These are phyloP conservation scores for Odontothrips loti DNA, from an alignment of 2,888 invertebrate genomes.

Conservation along the genomic window DNA sequence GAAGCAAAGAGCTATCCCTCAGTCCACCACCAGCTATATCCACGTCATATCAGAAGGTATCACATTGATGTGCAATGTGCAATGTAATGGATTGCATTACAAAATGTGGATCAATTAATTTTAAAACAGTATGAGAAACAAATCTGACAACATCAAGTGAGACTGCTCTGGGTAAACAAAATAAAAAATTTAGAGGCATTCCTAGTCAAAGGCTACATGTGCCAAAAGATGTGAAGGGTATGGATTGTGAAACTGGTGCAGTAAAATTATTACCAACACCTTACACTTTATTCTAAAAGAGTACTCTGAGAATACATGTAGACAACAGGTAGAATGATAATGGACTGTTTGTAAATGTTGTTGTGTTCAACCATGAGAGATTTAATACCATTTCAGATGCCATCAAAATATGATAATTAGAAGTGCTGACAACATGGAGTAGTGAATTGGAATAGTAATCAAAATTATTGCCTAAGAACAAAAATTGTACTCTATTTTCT, in stretches of 20 bases:
- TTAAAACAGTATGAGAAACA: background rate
- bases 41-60: background rate
- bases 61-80: too few species aligned
- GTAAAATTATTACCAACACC: background rate
- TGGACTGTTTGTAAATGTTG: background rate
- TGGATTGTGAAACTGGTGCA: background rate
- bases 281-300: background rate
- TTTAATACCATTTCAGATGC: background rate
- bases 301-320: background rate
- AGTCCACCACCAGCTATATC: background rate
- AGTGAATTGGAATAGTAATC: background rate
- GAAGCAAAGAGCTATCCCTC: background rate
- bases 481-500: slow-evolving; percentile 2
- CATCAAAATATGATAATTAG: background rate
- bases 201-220: background rate
- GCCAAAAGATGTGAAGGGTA: slow-evolving; percentile 5
- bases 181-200: too few species aligned
- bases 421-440: background rate
- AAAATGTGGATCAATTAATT: background rate
- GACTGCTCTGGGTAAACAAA: background rate
- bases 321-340: background rate
- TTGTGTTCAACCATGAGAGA: background rate
- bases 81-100: too few species aligned
- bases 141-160: background rate
- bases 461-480: slow-evolving; percentile 18